A percentile compares a stretch with the other conserved stretches of the same genome.
Conservation (phyloP, 2,888 invertebrate genomes). For the Pelosia muscerda region DNA sequence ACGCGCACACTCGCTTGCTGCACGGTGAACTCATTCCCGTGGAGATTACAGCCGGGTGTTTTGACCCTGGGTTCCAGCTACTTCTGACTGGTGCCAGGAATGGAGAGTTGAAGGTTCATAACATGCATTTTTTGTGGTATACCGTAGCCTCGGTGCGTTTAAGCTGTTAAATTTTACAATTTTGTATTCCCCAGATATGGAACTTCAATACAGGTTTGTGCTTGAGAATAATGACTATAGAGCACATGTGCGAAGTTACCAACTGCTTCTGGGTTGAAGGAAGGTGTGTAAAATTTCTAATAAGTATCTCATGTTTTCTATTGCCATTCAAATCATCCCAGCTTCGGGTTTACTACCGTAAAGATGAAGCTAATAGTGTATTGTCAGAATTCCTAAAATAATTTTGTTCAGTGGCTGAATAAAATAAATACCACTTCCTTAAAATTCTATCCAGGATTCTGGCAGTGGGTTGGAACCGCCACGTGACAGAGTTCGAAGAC, state of each 20-base stretch:
- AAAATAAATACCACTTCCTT: no score
- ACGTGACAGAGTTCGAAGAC: slow-evolving; percentile 89
- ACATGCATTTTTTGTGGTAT: background rate
- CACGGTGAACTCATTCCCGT: slow-evolving; percentile 89
- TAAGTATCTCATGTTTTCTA: background rate
- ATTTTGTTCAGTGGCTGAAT: no score
- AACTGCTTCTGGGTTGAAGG: slow-evolving; percentile 87
- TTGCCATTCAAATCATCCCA: background rate
- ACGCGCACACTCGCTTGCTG: slow-evolving; percentile 89
- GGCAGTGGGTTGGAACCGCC: slow-evolving; percentile 92
- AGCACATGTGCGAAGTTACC: slow-evolving; percentile 87
- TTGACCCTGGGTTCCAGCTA: slow-evolving; percentile 91
- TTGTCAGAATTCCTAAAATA: no score
- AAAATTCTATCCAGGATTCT: slow-evolving; percentile 86
- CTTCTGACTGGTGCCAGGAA: slow-evolving; percentile 93
- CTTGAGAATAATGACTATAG: slow-evolving; percentile 89
- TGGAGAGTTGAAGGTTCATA: slow-evolving; percentile 89
- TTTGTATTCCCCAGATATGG: slow-evolving; percentile 88
- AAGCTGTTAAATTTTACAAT: background rate
- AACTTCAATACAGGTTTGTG: slow-evolving; percentile 94
- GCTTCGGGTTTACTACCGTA: background rate
- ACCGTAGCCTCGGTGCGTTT: background rate
- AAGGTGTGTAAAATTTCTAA: slow-evolving; percentile 70
- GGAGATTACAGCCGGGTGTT: slow-evolving; percentile 92
- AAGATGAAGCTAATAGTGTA: no score